phyloP scores from a whole-genome alignment of 2,888 invertebrate genomes.

The Drosophila monieri region DNA sequence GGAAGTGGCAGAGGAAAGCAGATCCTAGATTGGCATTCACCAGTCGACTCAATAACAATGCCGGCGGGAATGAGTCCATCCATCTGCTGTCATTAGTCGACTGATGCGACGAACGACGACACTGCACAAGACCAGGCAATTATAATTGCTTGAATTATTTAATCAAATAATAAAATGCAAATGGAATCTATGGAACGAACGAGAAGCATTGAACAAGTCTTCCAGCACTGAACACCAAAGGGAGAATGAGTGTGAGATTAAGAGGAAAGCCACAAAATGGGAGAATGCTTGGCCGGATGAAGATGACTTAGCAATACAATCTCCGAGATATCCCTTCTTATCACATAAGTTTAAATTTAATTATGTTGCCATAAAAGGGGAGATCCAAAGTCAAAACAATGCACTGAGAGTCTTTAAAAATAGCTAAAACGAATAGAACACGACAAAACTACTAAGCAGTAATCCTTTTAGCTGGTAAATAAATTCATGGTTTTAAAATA shows the following conservation, averaged over 20 bases:
- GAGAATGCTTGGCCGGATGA: not conserved
- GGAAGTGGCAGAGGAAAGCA: not conserved
- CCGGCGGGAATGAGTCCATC: not conserved
- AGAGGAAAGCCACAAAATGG: not conserved
- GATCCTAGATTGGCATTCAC: conserved; percentile 23
- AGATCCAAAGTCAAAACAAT: conserved; percentile 21
- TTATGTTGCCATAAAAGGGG: conserved; percentile 11
- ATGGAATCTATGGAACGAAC: not conserved
- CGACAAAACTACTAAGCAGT: not conserved
- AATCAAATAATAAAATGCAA: conserved; percentile 29
- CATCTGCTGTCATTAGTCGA: conserved; percentile 28
- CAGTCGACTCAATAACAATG: conserved; percentile 33
- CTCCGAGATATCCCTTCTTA: conserved; percentile 4
- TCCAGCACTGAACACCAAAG: not conserved
- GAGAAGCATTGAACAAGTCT: not conserved
- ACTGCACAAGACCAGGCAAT: conserved; percentile 16
- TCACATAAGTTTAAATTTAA: conserved; percentile 19
- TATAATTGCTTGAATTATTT: conserved; percentile 39
- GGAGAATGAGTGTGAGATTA: not conserved
- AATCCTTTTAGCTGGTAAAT: not conserved
- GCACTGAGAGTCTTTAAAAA: not conserved
- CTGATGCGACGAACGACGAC: conserved; percentile 25
- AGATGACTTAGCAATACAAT: conserved; percentile 5
- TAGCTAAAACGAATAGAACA: not conserved
- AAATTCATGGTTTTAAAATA: not conserved